A percentile compares a stretch with the other conserved stretches of the same genome.
Conservation (phyloP, 1,140 invertebrate genomes). For the Chrysoperla carnea region DNA sequence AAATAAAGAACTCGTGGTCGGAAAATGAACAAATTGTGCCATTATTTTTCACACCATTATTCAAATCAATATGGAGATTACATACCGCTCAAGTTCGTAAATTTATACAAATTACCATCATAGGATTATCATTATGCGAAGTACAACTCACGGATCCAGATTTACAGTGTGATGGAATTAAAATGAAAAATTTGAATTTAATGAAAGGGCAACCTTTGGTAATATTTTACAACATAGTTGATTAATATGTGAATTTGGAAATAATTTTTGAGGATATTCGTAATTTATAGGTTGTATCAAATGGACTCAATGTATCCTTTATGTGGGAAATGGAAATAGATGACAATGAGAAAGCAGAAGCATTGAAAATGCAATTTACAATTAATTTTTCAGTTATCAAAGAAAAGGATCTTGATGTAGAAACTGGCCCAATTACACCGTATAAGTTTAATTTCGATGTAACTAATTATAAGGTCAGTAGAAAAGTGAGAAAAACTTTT, state of each 20-base stretch:
- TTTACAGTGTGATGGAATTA: constrained; percentile 17
- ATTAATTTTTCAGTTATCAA: not conserved
- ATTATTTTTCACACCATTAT: constrained; percentile 64
- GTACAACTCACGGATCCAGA: constrained; percentile 35
- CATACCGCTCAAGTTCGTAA: constrained; percentile 67
- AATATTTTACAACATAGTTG: constrained; percentile 2
- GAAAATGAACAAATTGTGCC: constrained; percentile 42
- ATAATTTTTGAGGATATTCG: not conserved
- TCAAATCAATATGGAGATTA: constrained; percentile 58
- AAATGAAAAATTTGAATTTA: constrained; percentile 6
- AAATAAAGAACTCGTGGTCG: constrained; percentile 57
- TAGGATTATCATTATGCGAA: constrained; percentile 28
- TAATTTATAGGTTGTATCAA: constrained; percentile 31
- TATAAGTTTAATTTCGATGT: constrained; percentile 27
- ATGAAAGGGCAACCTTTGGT: constrained; percentile 10
- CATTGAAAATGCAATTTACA: constrained; percentile 15
- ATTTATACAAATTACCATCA: constrained; percentile 60
- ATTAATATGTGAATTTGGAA: not conserved
- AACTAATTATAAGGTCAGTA: constrained; percentile 38
- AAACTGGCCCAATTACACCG: constrained; percentile 18
- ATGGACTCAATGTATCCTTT: constrained; percentile 54
- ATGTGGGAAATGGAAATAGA: constrained; percentile 57
- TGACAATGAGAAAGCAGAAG: constrained; percentile 6
- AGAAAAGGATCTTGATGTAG: constrained; percentile 7
- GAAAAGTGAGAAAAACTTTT: constrained; percentile 8